Evolutionary conservation across 2,888 invertebrate species (phyloP).

Genomic region (Amphimallon solstitiale): DNA sequence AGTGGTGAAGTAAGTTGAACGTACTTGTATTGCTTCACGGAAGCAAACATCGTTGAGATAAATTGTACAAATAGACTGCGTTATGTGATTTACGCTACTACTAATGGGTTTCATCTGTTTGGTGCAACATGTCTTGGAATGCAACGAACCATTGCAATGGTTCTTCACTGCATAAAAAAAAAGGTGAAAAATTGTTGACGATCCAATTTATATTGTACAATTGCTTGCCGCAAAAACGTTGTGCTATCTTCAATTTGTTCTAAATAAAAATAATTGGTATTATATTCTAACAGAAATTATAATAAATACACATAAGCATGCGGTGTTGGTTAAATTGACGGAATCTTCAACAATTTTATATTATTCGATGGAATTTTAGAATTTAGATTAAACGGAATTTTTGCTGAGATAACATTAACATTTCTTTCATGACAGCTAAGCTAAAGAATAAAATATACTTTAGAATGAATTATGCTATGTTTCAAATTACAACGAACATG

Average conservation of each 20-base stretch:
- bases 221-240: not conserved
- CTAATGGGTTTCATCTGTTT: conserved; percentile 32
- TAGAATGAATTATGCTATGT: too few relatives aligned
- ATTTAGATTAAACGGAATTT: too few relatives aligned
- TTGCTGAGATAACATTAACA: too few relatives aligned
- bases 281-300: not conserved
- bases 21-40: conserved; percentile 34
- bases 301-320: too few relatives aligned
- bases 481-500: too few relatives aligned
- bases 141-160: conserved; percentile 22
- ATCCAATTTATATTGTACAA: conserved; percentile 25
- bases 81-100: conserved; percentile 33
- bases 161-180: conserved; percentile 2
- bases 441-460: too few relatives aligned
- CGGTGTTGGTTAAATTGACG: too few relatives aligned
- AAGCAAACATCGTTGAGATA: conserved; percentile 29
- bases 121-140: conserved; percentile 22
- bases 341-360: too few relatives aligned
- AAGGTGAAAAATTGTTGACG: conserved; percentile 10
- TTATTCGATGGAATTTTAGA: too few relatives aligned
- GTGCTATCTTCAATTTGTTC: not conserved
- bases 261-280: conserved; percentile 9
- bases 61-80: conserved; percentile 35
- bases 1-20: conserved; percentile 35
- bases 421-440: too few relatives aligned